phyloP scores from a whole-genome alignment of 2,888 invertebrate species.

The Sinelater perroti region DNA sequence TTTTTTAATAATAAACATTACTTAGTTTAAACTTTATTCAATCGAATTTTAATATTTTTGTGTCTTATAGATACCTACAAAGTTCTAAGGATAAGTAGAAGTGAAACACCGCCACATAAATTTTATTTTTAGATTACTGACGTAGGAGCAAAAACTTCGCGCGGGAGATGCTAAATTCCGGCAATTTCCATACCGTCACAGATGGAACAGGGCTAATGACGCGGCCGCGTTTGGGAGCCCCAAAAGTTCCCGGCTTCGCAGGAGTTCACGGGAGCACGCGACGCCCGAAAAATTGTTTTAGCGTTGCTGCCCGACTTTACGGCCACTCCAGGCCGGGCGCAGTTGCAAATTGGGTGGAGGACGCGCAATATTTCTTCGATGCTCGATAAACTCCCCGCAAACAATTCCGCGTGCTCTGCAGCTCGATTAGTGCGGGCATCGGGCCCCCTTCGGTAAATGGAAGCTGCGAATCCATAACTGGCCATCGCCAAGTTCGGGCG shows the following conservation, averaged over 20 bases:
- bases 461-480: conserved; percentile 16
- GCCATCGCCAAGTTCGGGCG: not conserved
- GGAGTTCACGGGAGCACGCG: too few species aligned
- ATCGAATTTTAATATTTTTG: too few species aligned
- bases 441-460: conserved; percentile 9
- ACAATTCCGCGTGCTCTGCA: conserved; percentile 10
- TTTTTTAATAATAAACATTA: too few species aligned
- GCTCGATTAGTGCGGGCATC: conserved; percentile 3
- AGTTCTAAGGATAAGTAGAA: too few species aligned
- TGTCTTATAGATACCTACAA: too few species aligned
- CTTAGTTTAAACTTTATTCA: too few species aligned
- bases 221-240: conserved; percentile 8
- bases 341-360: too few species aligned
- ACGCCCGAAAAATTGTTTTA: too few species aligned
- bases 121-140: not conserved
- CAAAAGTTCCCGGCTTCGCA: not conserved
- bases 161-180: conserved; percentile 10
- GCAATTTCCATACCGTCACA: conserved; percentile 7
- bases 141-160: not conserved
- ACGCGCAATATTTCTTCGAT: conserved; percentile 12
- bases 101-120: not conserved
- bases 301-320: too few species aligned
- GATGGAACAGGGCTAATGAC: conserved; percentile 12
- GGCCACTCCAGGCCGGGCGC: too few species aligned
- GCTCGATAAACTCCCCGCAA: conserved; percentile 1